phyloP scores from a whole-genome alignment of 2,888 invertebrate species.

The Altica lythri region DNA sequence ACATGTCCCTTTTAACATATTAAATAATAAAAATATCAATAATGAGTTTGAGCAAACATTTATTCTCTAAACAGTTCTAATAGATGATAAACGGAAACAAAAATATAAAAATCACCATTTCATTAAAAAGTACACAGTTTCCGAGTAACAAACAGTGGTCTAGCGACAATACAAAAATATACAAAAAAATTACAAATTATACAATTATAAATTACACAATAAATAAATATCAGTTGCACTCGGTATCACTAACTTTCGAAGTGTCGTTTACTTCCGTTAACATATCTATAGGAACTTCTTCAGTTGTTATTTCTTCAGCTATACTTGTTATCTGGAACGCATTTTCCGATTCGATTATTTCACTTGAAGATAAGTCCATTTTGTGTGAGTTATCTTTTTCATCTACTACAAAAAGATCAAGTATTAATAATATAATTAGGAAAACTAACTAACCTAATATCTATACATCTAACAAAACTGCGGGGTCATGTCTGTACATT shows the following conservation, averaged over 20 bases:
- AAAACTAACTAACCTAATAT: too few relatives aligned
- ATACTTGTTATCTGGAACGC: constrained; percentile 7
- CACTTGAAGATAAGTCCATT: constrained; percentile 14
- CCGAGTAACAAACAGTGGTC: constrained; percentile 19
- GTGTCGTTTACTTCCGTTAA: constrained; percentile 31
- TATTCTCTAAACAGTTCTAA: constrained; percentile 35
- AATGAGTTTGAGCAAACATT: constrained; percentile 29
- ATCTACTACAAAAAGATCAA: constrained; percentile 18
- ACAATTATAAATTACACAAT: constrained; percentile 39
- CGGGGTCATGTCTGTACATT: too few relatives aligned
- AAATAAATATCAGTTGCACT: constrained; percentile 45
- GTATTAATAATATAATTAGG: too few relatives aligned
- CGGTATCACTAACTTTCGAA: constrained; percentile 33
- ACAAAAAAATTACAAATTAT: constrained; percentile 36
- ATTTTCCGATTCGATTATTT: constrained; percentile 25
- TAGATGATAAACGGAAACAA: constrained; percentile 21
- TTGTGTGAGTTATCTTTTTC: constrained; percentile 14
- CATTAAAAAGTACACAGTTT: constrained; percentile 23
- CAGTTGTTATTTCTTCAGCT: constrained; percentile 19
- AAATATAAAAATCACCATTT: constrained; percentile 21
- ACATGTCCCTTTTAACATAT: constrained; percentile 8
- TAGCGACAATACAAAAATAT: constrained; percentile 26
- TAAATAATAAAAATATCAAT: constrained; percentile 27
- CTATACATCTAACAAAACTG: too few relatives aligned
- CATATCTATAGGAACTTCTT: constrained; percentile 26